phyloP scores from a whole-genome alignment of 2,113 vertebrate genomes.

The Nothocercus julius region DNA sequence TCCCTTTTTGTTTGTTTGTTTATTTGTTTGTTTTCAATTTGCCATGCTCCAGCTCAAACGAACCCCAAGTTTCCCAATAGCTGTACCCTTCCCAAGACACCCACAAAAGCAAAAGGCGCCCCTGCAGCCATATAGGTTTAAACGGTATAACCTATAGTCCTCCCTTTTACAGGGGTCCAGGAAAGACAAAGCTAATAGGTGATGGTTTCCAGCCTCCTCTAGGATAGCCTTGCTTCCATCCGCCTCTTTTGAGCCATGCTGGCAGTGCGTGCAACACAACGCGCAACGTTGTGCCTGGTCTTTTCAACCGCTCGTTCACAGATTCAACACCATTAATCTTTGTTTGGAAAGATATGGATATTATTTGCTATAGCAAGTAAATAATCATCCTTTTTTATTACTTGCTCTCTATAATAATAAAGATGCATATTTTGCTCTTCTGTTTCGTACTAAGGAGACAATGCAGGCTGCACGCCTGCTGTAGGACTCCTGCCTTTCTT shows the following conservation, averaged over 20 bases:
- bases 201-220: background rate
- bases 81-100: background rate
- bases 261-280: conserved; percentile 17
- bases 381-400: conserved; percentile 45
- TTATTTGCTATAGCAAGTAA: conserved; percentile 34
- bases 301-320: conserved; percentile 32
- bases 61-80: background rate
- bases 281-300: conserved; percentile 1
- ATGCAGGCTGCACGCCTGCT: background rate
- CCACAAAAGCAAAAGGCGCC: background rate
- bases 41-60: background rate
- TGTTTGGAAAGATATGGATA: conserved; percentile 18
- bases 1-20: background rate
- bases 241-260: background rate
- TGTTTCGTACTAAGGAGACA: conserved; percentile 12
- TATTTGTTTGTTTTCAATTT: background rate
- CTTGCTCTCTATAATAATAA: conserved; percentile 10
- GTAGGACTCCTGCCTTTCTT: background rate
- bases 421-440: conserved; percentile 21
- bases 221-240: background rate
- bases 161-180: background rate
- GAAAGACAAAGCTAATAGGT: background rate
- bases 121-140: background rate
- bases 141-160: background rate
- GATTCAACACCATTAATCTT: conserved; percentile 41